Base-by-base conservation (phyloP, 1,140 invertebrate genomes). In the Megalonaias nervosa region DNA sequence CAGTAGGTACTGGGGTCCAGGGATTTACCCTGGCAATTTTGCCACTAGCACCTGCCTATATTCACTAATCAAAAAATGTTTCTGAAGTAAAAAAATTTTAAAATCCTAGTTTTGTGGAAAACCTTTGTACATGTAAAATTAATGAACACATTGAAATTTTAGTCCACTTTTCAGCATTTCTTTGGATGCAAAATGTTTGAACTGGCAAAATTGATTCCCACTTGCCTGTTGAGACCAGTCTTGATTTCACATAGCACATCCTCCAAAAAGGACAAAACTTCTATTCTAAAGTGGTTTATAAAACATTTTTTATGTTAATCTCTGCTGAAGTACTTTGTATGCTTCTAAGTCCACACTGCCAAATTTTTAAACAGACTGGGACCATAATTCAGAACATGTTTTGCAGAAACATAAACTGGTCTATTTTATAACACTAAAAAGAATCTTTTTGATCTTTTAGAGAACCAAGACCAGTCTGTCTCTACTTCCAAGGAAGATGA, bases 401-500 rank as follows among this genome's bases (percentile, higher is more conserved):
- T 15, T 62, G 60, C 60, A n/a, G 21, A 19, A 62, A 62, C 13
- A 62, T 62, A 23, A n/a, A 19, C 19, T 11, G 19, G 60, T 62
- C 19, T 9, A 62, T 19, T 23, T 62, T 62, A 23, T n/a, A 23
- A 19, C 9, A 13, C 19, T 62, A 62, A 62, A 11, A n/a, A n/a
- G 13, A 62, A 19, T 62, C 21, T 62, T 62, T 19, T 62, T 62
- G 21, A 38, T 14, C 14, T 78, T 78, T 0, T 55, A 78, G 76
- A 78, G 23, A 38, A 56, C 17, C 73, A 74, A 64, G 76, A 78
- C 26, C 23, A 62, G 66, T 38, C 66, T 16, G 26, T 48, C 38
- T 48, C 6, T 48, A 6, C 38, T 56, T 9, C 17, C 12, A 73
- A 56, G 58, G 81, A 83, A 23, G 77, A 77, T 66, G 80, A 82